Percentiles rank a stretch among this genome's conserved stretches.
Evolutionary conservation across 2,113 vertebrate genomes (phyloP).

Genomic region (Lipotes vexillifer): DNA sequence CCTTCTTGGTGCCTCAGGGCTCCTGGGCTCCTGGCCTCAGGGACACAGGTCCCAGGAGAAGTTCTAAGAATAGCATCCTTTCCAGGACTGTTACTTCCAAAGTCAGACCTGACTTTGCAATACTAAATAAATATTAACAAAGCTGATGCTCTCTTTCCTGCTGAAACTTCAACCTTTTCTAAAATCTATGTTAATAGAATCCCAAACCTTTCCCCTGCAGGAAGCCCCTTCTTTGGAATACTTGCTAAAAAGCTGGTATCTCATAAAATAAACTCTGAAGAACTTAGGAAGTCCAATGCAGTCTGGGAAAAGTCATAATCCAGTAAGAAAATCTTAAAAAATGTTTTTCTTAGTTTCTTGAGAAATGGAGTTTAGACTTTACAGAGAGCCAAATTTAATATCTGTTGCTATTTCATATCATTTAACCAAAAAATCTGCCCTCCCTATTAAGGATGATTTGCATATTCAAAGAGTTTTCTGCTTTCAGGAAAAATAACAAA

Average conservation of each 20-base stretch:
- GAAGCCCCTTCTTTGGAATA: not conserved
- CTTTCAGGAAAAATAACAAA: not conserved
- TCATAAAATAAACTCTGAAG: not conserved
- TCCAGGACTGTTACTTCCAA: not conserved
- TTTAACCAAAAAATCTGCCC: not conserved
- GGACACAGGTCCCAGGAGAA: not conserved
- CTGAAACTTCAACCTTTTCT: not conserved
- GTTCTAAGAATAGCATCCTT: not conserved
- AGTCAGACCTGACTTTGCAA: not conserved
- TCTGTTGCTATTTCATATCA: constrained; percentile 45
- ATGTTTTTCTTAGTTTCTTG: constrained; percentile 52
- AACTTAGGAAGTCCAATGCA: not conserved
- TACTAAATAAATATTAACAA: not conserved
- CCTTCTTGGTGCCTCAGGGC: not conserved
- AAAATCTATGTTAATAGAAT: not conserved
- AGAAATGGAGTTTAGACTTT: constrained; percentile 11
- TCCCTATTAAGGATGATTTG: not conserved
- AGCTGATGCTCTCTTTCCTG: not conserved
- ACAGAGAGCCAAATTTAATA: constrained; percentile 42
- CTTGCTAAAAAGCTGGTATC: not conserved
- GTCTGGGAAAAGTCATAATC: not conserved
- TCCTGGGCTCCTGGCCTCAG: not conserved
- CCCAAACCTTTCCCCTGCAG: not conserved
- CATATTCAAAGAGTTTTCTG: not conserved
- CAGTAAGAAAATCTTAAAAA: constrained; percentile 31